A percentile compares a stretch with the other conserved stretches of the same genome.
Evolutionary conservation across 2,888 invertebrate genomes (phyloP).

Genomic region (Acronicta alni): DNA sequence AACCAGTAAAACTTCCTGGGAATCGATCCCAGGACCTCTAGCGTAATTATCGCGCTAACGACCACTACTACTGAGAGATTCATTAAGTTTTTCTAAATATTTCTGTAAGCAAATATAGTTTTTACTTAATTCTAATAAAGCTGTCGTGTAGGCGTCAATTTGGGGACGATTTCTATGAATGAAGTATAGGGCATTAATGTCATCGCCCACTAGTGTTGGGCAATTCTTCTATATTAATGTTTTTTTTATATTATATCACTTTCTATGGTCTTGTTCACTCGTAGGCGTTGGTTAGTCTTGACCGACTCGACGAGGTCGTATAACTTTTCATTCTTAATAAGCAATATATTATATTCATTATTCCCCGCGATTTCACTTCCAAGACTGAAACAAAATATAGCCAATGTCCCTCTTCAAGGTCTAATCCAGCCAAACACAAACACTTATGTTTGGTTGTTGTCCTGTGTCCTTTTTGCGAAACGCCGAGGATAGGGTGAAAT

Average conservation of each 20-base stretch:
- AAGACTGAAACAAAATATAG: too few relatives aligned
- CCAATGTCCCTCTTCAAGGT: too few relatives aligned
- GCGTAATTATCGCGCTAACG: too few relatives aligned
- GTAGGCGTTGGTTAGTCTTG: constrained; percentile 43
- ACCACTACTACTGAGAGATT: too few relatives aligned
- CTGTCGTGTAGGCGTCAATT: constrained; percentile 12
- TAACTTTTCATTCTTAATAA: constrained; percentile 20
- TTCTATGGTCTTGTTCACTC: constrained; percentile 34
- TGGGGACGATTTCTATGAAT: constrained; percentile 29
- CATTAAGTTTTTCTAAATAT: constrained; percentile 10
- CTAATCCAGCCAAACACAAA: too few relatives aligned
- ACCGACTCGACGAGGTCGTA: constrained; percentile 43
- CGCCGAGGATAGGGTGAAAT: too few relatives aligned
- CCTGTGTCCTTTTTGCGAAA: too few relatives aligned
- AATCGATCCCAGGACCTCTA: too few relatives aligned
- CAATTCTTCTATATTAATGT: constrained; percentile 30
- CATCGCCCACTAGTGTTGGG: constrained; percentile 46
- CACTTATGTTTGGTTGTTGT: too few relatives aligned
- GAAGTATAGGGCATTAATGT: constrained; percentile 16
- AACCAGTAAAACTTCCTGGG: too few relatives aligned
- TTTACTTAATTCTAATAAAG: constrained; percentile 9
- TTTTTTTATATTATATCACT: constrained; percentile 38
- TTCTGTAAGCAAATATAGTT: constrained; percentile 4
- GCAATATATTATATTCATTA: too few relatives aligned
- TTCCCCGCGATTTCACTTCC: too few relatives aligned